Percentiles rank a stretch among this genome's conserved stretches.
Conservation (phyloP, 1,140 invertebrate genomes). For the Drosophila ercepeae region DNA sequence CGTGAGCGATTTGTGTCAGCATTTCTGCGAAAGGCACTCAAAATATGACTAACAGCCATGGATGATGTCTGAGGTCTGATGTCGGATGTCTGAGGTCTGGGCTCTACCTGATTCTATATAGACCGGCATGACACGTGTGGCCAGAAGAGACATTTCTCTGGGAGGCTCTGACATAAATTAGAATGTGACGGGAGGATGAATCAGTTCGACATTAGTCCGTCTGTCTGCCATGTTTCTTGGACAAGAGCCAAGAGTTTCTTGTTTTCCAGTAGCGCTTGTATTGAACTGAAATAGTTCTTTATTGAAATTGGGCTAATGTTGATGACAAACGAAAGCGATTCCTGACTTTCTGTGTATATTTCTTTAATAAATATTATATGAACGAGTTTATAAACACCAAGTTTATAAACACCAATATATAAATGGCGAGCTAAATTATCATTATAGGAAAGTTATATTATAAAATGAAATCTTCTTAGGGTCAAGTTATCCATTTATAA, state of each 20-base stretch:
- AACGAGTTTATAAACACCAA: too few relatives aligned
- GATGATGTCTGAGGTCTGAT: conserved; percentile 36
- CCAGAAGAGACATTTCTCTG: conserved; percentile 15
- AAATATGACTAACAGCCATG: conserved; percentile 50
- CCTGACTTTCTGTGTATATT: too few relatives aligned
- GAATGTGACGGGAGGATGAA: conserved; percentile 17
- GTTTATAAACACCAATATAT: not conserved
- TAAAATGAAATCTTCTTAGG: too few relatives aligned
- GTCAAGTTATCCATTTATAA: conserved; percentile 35
- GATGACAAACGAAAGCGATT: too few relatives aligned
- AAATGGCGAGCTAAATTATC: not conserved
- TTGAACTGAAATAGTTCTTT: not conserved
- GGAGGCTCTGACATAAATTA: conserved; percentile 52
- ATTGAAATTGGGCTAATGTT: not conserved
- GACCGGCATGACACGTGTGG: conserved; percentile 62
- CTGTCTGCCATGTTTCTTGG: not conserved
- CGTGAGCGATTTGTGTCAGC: conserved; percentile 55
- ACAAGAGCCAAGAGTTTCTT: conserved; percentile 3
- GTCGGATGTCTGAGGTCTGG: conserved; percentile 24
- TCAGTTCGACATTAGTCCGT: conserved; percentile 14
- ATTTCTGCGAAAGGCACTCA: conserved; percentile 38
- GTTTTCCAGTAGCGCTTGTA: conserved; percentile 10
- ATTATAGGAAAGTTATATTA: conserved; percentile 4
- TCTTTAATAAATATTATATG: too few relatives aligned
- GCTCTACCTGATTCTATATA: conserved; percentile 57